Conservation (phyloP, 2,888 invertebrate genomes). For the Diabrotica balteata region DNA sequence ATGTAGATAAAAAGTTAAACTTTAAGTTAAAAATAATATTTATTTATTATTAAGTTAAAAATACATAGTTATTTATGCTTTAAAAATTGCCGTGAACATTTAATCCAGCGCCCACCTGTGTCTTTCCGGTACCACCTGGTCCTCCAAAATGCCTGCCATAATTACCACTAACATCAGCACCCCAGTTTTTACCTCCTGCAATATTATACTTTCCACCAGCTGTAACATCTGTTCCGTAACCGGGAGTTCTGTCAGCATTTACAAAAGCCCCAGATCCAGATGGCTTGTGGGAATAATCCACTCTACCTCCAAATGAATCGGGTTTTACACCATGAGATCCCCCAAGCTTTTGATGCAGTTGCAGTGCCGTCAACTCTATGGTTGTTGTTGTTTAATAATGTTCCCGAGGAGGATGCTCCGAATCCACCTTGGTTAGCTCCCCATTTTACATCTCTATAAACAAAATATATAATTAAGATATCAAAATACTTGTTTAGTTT, state of each 20-base stretch:
- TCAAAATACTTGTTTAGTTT: no score
- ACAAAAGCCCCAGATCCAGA: slow-evolving; percentile 43
- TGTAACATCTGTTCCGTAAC: slow-evolving; percentile 43
- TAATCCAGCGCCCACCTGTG: slow-evolving; percentile 35
- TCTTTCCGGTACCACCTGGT: slow-evolving; percentile 42
- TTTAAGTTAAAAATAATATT: background rate
- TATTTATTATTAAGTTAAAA: background rate
- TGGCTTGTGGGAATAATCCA: slow-evolving; percentile 46
- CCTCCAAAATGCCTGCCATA: slow-evolving; percentile 47
- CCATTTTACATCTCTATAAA: slow-evolving; percentile 30
- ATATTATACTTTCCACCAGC: slow-evolving; percentile 43
- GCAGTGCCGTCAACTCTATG: slow-evolving; percentile 44
- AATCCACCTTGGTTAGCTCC: slow-evolving; percentile 23
- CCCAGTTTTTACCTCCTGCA: slow-evolving; percentile 41
- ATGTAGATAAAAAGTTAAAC: background rate
- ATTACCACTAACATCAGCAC: slow-evolving; percentile 43
- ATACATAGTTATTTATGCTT: background rate
- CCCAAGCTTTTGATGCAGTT: slow-evolving; percentile 43
- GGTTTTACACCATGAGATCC: slow-evolving; percentile 40
- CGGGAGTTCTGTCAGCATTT: slow-evolving; percentile 39
- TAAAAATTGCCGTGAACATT: slow-evolving; percentile 30
- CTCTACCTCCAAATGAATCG: slow-evolving; percentile 42
- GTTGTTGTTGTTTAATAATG: slow-evolving; percentile 39
- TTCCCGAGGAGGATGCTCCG: slow-evolving; percentile 40
- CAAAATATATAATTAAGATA: background rate